Evolutionary conservation across 1,140 invertebrate species (phyloP), one percentile per base, ranked within the genome.

Genomic region (Dufourea novaeangliae): DNA sequence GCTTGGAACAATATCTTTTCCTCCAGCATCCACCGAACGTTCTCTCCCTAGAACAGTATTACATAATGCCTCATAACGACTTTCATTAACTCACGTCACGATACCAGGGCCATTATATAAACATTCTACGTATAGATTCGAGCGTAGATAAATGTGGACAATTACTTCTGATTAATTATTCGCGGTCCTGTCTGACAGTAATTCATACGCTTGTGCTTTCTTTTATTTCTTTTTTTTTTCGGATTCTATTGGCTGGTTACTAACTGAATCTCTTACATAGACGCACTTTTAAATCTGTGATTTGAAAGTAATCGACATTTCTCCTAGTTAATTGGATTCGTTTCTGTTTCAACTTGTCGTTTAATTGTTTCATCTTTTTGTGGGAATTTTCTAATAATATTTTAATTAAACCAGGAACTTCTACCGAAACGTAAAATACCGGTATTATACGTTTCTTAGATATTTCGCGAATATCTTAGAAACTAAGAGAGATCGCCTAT

Each of bases 101-200:
- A 64, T 73, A 67, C 72, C 72, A 34, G 27, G 39, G 34, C 11
- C 25, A 61, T 59, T 69, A 59, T 59, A 69, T 32, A 69, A 59
- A 59, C 64, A 46, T 56, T 57, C 22, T 17, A n/a, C n/a, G n/a
- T n/a, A 34, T 57, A 57, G 72, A 68, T 68, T n/a, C n/a, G 27
- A 44, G 64, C 32, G 39, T 59, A 46, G 64, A 76, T 59, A 46
- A 59, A 76, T 59, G 32, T 10, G 27, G 52, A 17, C 41, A 61
- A 76, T 76, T 76, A 76, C 46, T 59, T 22, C 54, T 69, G 73
- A 76, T 76, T 69, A 76, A 76, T 76, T 76, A 76, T 46, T 41
- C 29, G 29, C n/a, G 25, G 68, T 54, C 52, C 68, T 46, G 41
- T n/a, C 37, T 0, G 39, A 14, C 22, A 5, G 68, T 68, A 34